Evolutionary conservation across 30 jellyfish, hydroid and myxozoan species (phyloP).

Genomic region (Aurelia aurita complex sp. Pacific): DNA sequence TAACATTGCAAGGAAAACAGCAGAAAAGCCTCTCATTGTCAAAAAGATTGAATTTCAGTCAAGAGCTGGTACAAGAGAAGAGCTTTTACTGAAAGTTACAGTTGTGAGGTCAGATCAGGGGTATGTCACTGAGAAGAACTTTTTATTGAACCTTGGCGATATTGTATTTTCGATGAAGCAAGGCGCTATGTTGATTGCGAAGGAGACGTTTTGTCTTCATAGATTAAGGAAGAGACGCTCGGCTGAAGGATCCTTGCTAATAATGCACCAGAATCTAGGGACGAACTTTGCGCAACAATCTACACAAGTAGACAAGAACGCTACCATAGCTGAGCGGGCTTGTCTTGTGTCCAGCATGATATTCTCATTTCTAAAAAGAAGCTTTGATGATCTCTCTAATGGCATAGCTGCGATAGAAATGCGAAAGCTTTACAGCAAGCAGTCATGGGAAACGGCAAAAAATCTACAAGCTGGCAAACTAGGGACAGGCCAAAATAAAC

Average conservation of each 20-base stretch:
- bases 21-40: neutral
- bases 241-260: neutral
- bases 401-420: neutral
- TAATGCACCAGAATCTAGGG: conserved; percentile 1
- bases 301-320: conserved; percentile 3
- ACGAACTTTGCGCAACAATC: neutral
- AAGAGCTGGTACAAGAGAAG: conserved; percentile 3
- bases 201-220: conserved; percentile 27
- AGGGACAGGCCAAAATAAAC: conserved; percentile 2
- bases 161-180: conserved; percentile 9
- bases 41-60: conserved; percentile 36
- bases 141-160: conserved; percentile 34
- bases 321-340: conserved; percentile 32
- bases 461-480: neutral
- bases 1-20: neutral
- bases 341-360: conserved; percentile 51
- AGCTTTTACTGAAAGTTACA: conserved; percentile 6
- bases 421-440: neutral
- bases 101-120: conserved; percentile 1
- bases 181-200: conserved; percentile 43
- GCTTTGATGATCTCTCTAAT: neutral
- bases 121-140: neutral
- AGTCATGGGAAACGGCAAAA: neutral
- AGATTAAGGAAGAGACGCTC: conserved; percentile 38
- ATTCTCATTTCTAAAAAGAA: conserved; percentile 7